Evolutionary conservation across 2,113 vertebrate genomes (phyloP), one percentile per base, ranked within the genome.

Genomic region (Semicossyphus pulcher): DNA sequence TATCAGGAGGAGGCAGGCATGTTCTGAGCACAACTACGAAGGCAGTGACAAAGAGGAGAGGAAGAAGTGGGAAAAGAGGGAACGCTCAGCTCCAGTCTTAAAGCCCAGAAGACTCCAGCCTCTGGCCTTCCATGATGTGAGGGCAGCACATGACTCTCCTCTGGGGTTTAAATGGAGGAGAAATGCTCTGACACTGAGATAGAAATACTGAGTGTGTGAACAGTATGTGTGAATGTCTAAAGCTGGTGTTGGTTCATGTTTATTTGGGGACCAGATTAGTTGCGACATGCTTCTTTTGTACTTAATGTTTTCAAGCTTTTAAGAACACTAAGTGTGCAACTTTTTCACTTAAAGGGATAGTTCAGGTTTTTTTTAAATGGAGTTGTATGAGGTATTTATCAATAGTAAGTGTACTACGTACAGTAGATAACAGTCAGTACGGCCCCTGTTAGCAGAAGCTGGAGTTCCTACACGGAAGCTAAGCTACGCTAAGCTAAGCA

Each of bases 91-190:
- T 48, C 29, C 21, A 4, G 0, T 56, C 42, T 58, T 7, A 37
- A 72, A 59, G 47, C 68, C 47, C 61, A 47, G 32, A 23, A 53
- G 61, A 52, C 29, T 20, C 31, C 26, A 21, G 5, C 5, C 57
- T 62, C 39, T 18, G 34, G 20, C 12, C 41, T 18, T 48, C 20
- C 20, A 32, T 34, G 31, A 72, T 67, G 4, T 39, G 61, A 79
- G 68, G 29, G 39, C 41, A 73, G 32, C 16, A 47, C 23, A 41
- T 0, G 20, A 59, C 15, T 26, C 29, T 37, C 42, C 36, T n/a
- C 67, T 23, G 68, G 39, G 39, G 29, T 52, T 53, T 59, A 32
- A 66, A 59, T 52, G 54, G 37, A 72, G 20, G n/a, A 60, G 54
- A 54, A n/a, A 57, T 25, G n/a, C 16, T 78, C n/a, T 26, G 28